Conservation (phyloP, 2,797 vertebrate genomes). For the Phoxinus dragarum region DNA sequence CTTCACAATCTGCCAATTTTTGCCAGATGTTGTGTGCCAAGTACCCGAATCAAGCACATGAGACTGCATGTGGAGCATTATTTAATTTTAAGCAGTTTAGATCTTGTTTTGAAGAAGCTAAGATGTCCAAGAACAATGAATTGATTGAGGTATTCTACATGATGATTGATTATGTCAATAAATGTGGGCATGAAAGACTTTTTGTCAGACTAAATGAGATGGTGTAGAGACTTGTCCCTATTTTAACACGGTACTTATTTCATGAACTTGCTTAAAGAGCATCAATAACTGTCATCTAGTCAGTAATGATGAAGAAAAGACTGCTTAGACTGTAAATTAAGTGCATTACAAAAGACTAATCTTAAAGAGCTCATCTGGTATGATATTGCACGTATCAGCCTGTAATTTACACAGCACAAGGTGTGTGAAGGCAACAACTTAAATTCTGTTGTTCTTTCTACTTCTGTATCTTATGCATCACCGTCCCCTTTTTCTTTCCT, state of each 20-base stretch:
- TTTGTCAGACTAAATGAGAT: conserved; percentile 16
- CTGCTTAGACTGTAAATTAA: conserved; percentile 35
- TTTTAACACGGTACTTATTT: conserved; percentile 25
- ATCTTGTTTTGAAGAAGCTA: neutral
- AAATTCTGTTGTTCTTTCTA: conserved; percentile 14
- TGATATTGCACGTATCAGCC: conserved; percentile 44
- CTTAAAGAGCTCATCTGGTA: neutral
- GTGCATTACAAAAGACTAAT: conserved; percentile 19
- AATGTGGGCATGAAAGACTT: neutral
- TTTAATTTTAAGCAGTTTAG: conserved; percentile 3
- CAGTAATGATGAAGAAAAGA: conserved; percentile 38
- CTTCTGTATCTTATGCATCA: neutral
- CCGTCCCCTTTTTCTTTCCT: conserved; percentile 23
- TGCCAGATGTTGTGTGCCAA: neutral
- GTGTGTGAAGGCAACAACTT: conserved; percentile 39
- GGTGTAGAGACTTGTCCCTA: conserved; percentile 26
- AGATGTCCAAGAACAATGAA: neutral
- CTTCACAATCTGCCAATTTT: neutral
- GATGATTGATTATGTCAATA: conserved; percentile 1
- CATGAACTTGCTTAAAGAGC: conserved; percentile 35
- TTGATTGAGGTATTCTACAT: conserved; percentile 17
- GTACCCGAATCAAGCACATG: neutral
- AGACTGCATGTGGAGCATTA: neutral
- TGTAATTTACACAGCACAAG: conserved; percentile 41
- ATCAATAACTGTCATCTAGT: conserved; percentile 21